These are phyloP conservation scores for Drosophila rufa DNA, from an alignment of 1,140 invertebrate genomes.

Conservation along the genomic window DNA sequence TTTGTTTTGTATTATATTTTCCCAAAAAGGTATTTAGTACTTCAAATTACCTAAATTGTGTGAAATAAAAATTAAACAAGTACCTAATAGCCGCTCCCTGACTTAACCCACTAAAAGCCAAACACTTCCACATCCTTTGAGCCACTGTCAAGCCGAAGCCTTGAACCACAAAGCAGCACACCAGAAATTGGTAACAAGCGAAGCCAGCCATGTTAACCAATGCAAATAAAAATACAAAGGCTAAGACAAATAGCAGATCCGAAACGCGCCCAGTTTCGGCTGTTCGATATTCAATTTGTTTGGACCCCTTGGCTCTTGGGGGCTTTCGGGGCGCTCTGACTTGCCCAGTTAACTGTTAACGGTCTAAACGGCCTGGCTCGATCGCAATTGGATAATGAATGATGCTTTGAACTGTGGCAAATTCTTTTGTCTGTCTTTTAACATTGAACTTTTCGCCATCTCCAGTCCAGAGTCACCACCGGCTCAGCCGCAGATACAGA, in stretches of 20 bases:
- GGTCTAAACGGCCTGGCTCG: constrained; percentile 42
- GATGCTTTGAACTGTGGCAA: constrained; percentile 81
- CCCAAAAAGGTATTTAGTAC: too few relatives aligned
- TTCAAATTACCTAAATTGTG: neutral
- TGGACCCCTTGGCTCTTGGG: constrained; percentile 66
- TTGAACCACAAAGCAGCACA: constrained; percentile 43
- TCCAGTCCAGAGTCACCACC: constrained; percentile 41
- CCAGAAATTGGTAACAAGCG: constrained; percentile 43
- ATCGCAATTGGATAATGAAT: constrained; percentile 77
- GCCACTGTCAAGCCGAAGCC: constrained; percentile 39
- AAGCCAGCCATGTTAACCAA: constrained; percentile 31
- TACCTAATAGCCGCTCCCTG: constrained; percentile 4
- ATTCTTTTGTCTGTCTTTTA: constrained; percentile 76
- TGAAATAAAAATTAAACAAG: neutral
- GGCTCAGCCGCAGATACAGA: constrained; percentile 54
- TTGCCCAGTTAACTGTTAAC: constrained; percentile 75
- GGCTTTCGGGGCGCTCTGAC: constrained; percentile 40
- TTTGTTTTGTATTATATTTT: too few relatives aligned
- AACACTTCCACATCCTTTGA: constrained; percentile 45
- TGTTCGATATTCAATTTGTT: constrained; percentile 67
- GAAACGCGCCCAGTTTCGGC: constrained; percentile 65
- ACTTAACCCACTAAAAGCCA: neutral
- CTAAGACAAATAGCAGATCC: constrained; percentile 45
- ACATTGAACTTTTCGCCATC: constrained; percentile 79
- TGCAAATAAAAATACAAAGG: constrained; percentile 51